Percentiles rank a stretch among this genome's conserved stretches.
Evolutionary conservation across 1,140 invertebrate species (phyloP).

Genomic region (Pseudobourletiella spinata): DNA sequence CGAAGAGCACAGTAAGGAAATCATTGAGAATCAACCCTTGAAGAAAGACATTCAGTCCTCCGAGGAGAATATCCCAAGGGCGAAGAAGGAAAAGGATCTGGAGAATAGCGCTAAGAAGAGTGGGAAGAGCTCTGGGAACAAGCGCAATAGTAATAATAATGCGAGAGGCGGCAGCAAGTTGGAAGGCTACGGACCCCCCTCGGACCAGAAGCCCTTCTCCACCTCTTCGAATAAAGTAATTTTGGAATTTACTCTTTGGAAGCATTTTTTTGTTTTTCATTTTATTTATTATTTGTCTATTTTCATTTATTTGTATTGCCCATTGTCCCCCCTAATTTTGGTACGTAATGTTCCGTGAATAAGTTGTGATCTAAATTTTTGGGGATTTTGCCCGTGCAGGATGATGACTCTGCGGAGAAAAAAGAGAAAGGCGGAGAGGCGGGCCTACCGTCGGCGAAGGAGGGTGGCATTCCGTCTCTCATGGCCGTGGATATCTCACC

Average conservation of each 20-base stretch:
- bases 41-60: background rate
- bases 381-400: background rate
- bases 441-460: background rate
- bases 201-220: slow-evolving; percentile 32
- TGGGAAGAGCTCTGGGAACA: slow-evolving; percentile 4
- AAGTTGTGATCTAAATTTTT: no score
- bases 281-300: no score
- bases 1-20: no score
- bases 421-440: background rate
- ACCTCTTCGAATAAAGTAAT: slow-evolving; percentile 7
- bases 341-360: no score
- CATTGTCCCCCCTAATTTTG: no score
- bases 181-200: slow-evolving; percentile 34
- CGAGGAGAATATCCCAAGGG: background rate
- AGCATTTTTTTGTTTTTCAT: slow-evolving; percentile 6
- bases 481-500: slow-evolving; percentile 7
- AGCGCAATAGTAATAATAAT: slow-evolving; percentile 14
- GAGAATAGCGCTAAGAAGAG: slow-evolving; percentile 7
- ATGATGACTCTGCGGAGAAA: background rate
- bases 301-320: background rate
- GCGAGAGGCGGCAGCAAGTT: slow-evolving; percentile 13
- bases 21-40: no score
- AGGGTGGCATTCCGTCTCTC: background rate
- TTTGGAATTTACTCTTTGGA: no score
- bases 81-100: slow-evolving; percentile 6